These are phyloP conservation scores for Eupithecia vulgata DNA, from an alignment of 2,888 invertebrate species.

Conservation along the genomic window DNA sequence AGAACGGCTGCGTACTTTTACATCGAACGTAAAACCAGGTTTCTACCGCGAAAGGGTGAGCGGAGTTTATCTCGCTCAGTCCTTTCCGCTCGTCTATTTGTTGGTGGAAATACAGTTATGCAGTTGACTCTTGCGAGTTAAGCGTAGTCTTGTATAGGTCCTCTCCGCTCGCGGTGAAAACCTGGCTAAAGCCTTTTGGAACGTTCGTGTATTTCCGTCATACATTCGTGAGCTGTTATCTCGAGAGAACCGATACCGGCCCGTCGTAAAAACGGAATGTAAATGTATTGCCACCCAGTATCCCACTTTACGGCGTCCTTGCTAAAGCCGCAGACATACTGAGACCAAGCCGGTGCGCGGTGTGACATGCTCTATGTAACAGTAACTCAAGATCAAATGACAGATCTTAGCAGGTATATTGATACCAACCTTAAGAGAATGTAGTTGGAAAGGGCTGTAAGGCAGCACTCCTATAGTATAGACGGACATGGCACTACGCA, in stretches of 20 bases:
- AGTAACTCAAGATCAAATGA: background rate
- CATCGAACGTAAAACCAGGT: background rate
- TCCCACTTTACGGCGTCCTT: background rate
- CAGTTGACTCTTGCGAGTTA: background rate
- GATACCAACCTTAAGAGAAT: background rate
- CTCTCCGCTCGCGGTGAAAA: background rate
- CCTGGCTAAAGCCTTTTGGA: background rate
- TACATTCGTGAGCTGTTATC: conserved; percentile 6
- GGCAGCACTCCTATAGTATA: too few relatives aligned
- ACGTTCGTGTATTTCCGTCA: conserved; percentile 1
- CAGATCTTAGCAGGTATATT: background rate
- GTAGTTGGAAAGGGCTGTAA: background rate
- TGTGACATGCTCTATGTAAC: background rate
- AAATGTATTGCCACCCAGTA: conserved; percentile 10
- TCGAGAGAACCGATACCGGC: conserved; percentile 11
- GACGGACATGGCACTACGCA: too few relatives aligned
- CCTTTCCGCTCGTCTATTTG: background rate
- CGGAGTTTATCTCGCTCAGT: background rate
- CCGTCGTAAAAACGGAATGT: conserved; percentile 13
- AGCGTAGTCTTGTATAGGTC: background rate
- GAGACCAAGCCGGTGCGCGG: background rate
- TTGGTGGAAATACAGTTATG: background rate
- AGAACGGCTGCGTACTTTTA: background rate
- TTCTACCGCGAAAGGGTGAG: background rate
- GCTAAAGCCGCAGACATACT: conserved; percentile 2